These are phyloP conservation scores for Lacerta agilis DNA, from an alignment of 2,797 vertebrate species.

Conservation along the genomic window DNA sequence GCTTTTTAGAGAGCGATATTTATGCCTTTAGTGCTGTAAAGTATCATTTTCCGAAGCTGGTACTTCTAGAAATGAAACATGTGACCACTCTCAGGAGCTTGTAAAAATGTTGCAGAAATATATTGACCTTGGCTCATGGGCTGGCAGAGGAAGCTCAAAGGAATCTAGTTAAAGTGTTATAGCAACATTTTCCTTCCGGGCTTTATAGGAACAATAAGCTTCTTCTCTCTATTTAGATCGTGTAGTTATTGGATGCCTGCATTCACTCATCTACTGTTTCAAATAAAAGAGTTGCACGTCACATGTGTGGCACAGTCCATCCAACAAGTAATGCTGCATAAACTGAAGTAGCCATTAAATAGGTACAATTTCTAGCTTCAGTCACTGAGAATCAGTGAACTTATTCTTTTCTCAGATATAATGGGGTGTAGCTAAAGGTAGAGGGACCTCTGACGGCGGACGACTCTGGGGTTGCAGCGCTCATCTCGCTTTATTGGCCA, in stretches of 20 bases:
- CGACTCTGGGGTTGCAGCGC: too few relatives aligned
- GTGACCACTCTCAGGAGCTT: constrained; percentile 25
- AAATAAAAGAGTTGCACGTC: constrained; percentile 49
- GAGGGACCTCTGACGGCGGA: too few relatives aligned
- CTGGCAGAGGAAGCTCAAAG: constrained; percentile 41
- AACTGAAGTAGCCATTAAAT: constrained; percentile 46
- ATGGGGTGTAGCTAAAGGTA: neutral
- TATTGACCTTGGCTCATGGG: constrained; percentile 35
- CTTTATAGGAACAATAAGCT: neutral
- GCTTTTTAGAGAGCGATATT: constrained; percentile 60
- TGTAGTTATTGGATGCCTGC: constrained; percentile 8
- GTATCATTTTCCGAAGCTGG: constrained; percentile 46
- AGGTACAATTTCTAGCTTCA: constrained; percentile 52
- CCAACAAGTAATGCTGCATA: constrained; percentile 60
- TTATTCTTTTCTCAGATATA: constrained; percentile 52
- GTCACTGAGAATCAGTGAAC: constrained; percentile 60
- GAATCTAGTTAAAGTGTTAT: constrained; percentile 37
- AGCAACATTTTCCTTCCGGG: constrained; percentile 37
- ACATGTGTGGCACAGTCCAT: constrained; percentile 26
- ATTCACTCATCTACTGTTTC: constrained; percentile 43
- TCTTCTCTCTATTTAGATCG: constrained; percentile 10
- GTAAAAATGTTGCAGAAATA: constrained; percentile 49
- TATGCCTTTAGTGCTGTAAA: constrained; percentile 56
- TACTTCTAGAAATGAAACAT: constrained; percentile 56
- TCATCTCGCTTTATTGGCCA: too few relatives aligned